Evolutionary conservation across 2,797 vertebrate species (phyloP), one percentile per base, ranked within the genome.

Genomic region (Sebastes melanostomus): DNA sequence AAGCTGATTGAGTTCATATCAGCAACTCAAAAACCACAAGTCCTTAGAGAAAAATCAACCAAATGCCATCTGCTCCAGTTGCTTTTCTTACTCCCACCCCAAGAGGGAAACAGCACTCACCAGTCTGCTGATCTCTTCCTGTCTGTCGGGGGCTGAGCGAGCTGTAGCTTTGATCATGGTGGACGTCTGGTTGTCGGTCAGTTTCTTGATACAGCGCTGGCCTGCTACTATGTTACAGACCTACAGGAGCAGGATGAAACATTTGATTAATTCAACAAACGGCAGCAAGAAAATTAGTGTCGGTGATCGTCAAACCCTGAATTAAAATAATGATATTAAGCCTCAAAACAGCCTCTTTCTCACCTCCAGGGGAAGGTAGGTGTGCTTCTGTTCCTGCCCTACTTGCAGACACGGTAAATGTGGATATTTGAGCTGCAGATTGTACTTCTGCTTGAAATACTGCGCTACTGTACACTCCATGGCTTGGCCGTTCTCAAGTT

Each of bases 391-490:
- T 78, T 99, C 98, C 91, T 99, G 98, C 12, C 98, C 98, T 60
- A 99, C 98, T 94, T 99, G 98, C 82, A 99, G 96, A 90, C 98
- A 99, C 66, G 98, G 98, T 88, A 99, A 95, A 80, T 99, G 98
- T 25, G 98, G 98, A 80, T 99, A 99, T 91, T 99, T 99, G 80
- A 99, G 95, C 91, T 99, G 98, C 83, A 99, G 95, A 83, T 96
- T 99, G 93, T 99, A 99, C 88, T 99, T 99, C 92, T 99, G 98
- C 89, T 99, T 99, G 93, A 99, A 99, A 92, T 99, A 99, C 86
- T 99, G 98, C 78, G 98, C 98, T 81, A 99, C 98, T 34, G 98
- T 99, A 89, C 98, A 99, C 94, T 99, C 98, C 98, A 99, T 98
- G 72, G 98, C 98, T 91, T 99, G 98, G 78, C 98, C 98, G 32